Percentiles rank a stretch among this genome's conserved stretches.
phyloP scores from a whole-genome alignment of 2,888 invertebrate species.

The Melanostoma mellinum region DNA sequence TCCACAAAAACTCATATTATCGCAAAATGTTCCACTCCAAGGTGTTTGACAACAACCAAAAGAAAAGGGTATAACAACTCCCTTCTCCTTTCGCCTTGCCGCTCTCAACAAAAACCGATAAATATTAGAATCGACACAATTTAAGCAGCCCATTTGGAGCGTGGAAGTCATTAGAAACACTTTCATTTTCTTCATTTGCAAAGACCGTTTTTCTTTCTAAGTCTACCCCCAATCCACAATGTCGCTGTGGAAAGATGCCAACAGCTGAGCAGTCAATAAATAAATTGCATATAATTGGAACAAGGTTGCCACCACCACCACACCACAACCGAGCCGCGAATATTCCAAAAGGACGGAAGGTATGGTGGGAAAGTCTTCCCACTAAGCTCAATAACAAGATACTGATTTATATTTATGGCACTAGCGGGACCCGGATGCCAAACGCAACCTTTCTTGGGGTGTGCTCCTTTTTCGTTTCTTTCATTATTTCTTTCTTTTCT shows the following conservation, averaged over 20 bases:
- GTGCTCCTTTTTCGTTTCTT: background rate
- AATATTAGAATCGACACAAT: constrained; percentile 66
- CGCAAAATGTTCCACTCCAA: constrained; percentile 28
- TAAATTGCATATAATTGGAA: constrained; percentile 69
- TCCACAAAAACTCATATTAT: constrained; percentile 42
- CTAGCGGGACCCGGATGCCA: constrained; percentile 32
- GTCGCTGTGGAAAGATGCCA: constrained; percentile 21
- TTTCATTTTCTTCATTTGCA: constrained; percentile 51
- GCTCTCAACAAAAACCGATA: constrained; percentile 40
- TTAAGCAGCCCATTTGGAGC: constrained; percentile 66
- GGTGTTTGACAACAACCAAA: background rate
- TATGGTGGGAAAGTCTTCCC: constrained; percentile 16
- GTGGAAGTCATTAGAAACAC: constrained; percentile 67
- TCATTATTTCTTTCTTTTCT: background rate
- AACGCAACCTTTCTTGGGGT: constrained; percentile 21
- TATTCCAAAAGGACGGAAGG: constrained; percentile 7
- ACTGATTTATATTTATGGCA: constrained; percentile 71
- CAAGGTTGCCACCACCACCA: constrained; percentile 46
- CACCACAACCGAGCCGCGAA: constrained; percentile 3
- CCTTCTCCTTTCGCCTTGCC: background rate
- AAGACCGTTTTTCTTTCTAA: constrained; percentile 31
- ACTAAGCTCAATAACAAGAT: constrained; percentile 55
- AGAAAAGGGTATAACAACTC: constrained; percentile 31
- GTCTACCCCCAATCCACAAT: background rate
- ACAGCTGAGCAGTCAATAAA: constrained; percentile 72